Base-by-base conservation (phyloP, 92 coral and sea anemone genomes). In the Epizoanthus ramosus region DNA sequence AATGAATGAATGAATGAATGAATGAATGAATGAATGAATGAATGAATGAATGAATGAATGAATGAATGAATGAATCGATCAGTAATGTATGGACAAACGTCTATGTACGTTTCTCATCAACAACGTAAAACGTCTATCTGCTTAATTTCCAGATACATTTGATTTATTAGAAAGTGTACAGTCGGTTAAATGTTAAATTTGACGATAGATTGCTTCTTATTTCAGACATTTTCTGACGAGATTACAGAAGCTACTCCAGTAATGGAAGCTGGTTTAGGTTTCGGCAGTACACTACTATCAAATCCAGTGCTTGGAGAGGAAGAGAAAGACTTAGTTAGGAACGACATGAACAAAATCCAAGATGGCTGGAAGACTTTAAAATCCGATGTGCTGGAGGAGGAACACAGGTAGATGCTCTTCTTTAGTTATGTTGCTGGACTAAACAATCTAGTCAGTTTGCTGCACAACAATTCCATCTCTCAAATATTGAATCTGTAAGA, bases 171-270 rank as follows among this genome's bases (percentile, higher is more conserved):
- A 9, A 10, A 50, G 54, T 50, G 54, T 50, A 47, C 53, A 47
- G 53, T 47, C 13, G 14, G 14, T 7, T 47, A 50, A 50, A 0
- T 50, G 54, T 50, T 50, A 50, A 50, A 50, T 3, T 50, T 71
- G 58, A 43, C 19, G 56, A 41, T 45, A 15, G 22, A 71, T 6
- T 39, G 43, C 45, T 39, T 61, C 6, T 61, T 37, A 15, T 14
- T 77, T n/a, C 33, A 77, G 82, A 50, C 3, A 0, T 77, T 77
- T 41, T n/a, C 31, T 61, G 70, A 41, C 56, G 82, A 77, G 70
- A 41, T 77, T 21, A 65, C 21, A 60, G 82, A 77, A 61, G 50
- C 63, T 54, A 77, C 57, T 56, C 82, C 70, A 39, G 31, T 61
- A 35, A n/a, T 77, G 18, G 82, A 77, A 33, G 63, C 57, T 77